Evolutionary conservation across 2,113 vertebrate genomes (phyloP).

Genomic region (Labeo rohita): DNA sequence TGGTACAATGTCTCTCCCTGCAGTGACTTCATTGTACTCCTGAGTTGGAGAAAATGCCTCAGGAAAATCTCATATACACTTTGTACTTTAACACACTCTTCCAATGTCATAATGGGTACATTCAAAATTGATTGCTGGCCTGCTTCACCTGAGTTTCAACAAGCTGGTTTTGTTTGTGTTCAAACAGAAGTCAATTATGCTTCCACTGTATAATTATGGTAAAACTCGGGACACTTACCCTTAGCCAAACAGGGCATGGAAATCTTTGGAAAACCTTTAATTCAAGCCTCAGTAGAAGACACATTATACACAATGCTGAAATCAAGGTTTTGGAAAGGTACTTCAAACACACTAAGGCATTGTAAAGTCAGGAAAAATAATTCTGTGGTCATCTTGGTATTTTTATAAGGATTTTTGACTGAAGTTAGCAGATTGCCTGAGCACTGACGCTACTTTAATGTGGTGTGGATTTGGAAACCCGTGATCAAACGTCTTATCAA

Average conservation of each 20-base stretch:
- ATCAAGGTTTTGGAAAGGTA: slow-evolving; percentile 13
- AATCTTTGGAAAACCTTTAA: slow-evolving; percentile 19
- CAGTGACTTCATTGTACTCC: background rate
- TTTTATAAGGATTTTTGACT: background rate
- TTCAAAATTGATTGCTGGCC: slow-evolving; percentile 16
- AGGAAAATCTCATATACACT: background rate
- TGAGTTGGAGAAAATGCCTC: background rate
- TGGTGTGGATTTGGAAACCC: background rate
- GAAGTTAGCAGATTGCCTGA: background rate
- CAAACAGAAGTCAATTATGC: slow-evolving; percentile 32
- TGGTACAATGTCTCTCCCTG: background rate
- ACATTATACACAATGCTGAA: slow-evolving; percentile 14
- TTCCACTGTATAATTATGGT: slow-evolving; percentile 20
- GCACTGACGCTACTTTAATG: background rate
- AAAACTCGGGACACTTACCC: background rate
- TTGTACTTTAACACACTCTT: background rate
- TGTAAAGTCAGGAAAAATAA: slow-evolving; percentile 10
- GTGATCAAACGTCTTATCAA: background rate
- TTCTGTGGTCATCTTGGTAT: slow-evolving; percentile 16
- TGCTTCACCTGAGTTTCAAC: slow-evolving; percentile 22
- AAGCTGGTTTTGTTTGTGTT: slow-evolving; percentile 21
- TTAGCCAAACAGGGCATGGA: slow-evolving; percentile 17
- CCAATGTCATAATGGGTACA: slow-evolving; percentile 12
- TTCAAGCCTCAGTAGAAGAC: slow-evolving; percentile 2
- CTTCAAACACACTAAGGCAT: slow-evolving; percentile 7